These are phyloP conservation scores for Meloidogyne exigua DNA, from an alignment of 1,140 invertebrate species.

Conservation along the genomic window DNA sequence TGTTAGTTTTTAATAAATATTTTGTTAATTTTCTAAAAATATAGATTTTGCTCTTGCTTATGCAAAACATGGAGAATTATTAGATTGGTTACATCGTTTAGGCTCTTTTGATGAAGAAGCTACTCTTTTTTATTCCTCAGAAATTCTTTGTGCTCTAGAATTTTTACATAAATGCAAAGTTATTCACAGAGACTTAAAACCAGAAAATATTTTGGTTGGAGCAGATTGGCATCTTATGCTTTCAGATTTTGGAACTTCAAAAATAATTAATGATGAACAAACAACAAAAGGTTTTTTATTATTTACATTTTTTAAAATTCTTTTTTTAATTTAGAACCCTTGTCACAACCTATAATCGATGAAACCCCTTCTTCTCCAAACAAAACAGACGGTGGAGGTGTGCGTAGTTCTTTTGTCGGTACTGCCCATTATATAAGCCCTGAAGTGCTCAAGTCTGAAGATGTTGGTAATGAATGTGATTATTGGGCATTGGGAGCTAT, in stretches of 20 bases:
- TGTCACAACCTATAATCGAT: conserved; percentile 2
- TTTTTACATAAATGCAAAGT: conserved; percentile 85
- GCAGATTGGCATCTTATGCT: conserved; percentile 94
- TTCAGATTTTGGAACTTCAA: conserved; percentile 94
- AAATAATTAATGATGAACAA: conserved; percentile 36
- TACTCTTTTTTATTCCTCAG: conserved; percentile 87
- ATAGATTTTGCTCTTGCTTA: conserved; percentile 89
- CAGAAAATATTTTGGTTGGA: conserved; percentile 73
- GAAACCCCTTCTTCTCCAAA: neutral
- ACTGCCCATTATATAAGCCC: conserved; percentile 91
- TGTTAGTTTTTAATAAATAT: conserved; percentile 69
- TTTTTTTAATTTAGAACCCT: neutral
- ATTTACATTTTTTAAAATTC: neutral
- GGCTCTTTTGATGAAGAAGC: conserved; percentile 84
- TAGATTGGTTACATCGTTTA: conserved; percentile 85
- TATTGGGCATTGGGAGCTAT: conserved; percentile 98
- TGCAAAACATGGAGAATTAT: conserved; percentile 87
- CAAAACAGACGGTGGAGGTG: conserved; percentile 1
- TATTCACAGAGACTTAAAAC: conserved; percentile 78
- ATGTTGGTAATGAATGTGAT: conserved; percentile 52
- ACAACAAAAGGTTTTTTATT: conserved; percentile 7
- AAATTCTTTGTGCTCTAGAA: conserved; percentile 85
- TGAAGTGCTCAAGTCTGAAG: conserved; percentile 57
- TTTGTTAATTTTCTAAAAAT: conserved; percentile 1
- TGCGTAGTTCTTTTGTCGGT: conserved; percentile 86